Base-by-base conservation (phyloP, 2,888 invertebrate species). In the Caprella mutica region DNA sequence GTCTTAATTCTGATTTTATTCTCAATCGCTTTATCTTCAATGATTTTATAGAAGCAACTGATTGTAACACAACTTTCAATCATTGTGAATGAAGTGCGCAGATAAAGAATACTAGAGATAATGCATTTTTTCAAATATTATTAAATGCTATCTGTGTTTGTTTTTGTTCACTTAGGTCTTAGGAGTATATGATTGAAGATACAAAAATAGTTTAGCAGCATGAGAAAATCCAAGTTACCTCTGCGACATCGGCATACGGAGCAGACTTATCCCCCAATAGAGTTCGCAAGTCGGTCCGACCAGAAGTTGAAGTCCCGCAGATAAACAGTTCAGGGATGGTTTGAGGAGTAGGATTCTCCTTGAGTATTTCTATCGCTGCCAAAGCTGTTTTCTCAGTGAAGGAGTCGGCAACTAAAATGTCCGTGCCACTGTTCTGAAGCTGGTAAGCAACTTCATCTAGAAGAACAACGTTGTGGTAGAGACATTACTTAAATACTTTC, bases 381-480 rank as follows among this genome's bases (percentile, higher is more conserved):
- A 58, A 44, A 6, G 55, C 56, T 3, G 42, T 19, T 5, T 52
- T 52, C 23, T 62, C 62, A 42, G 59, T 21, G 14, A 54, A n/a
- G 24, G 19, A 23, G n/a, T 55, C 58, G 8, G 56, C 54, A 3
- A 62, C 58, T 2, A 62, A 33, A 21, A 59, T 14, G 5, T 14
- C 17, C 4, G 62, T 51, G 3, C 46, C 56, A 43, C 59, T 62
- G 46, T 62, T 56, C n/a, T 21, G 19, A 14, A 62, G 46, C 12
- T 62, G 62, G 23, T 35, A 23, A 1, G 56, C 58, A 21, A 62
- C 42, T 33, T 62, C 62, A 23, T 44, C 62, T 62, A 54, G 21
- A 1, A 30, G 26, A 33, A 14, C n/a, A 38, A 17, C 3, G 19
- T 17, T 38, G 3, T 38, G 19, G 19, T 38, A 38, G 19, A 38